These are phyloP conservation scores for Drosophila ficusphila DNA, from an alignment of 1,140 invertebrate species.

Conservation along the genomic window DNA sequence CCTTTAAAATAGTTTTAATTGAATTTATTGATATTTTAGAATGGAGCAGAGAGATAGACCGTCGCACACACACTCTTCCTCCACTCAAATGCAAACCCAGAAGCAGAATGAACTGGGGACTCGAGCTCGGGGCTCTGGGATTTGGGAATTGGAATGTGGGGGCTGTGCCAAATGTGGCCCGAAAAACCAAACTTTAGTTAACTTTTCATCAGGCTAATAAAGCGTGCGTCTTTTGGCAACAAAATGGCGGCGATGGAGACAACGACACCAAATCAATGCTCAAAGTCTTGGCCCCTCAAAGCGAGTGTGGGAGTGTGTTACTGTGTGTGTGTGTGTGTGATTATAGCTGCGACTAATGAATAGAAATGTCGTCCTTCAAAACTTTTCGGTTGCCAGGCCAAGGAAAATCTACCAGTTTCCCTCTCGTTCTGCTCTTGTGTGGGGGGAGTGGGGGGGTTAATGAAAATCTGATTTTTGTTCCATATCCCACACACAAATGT, in stretches of 20 bases:
- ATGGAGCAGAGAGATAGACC: constrained; percentile 1
- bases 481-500: constrained; percentile 30
- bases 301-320: no score
- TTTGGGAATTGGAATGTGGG: constrained; percentile 4
- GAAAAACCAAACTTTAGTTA: constrained; percentile 63
- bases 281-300: constrained; percentile 6
- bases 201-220: constrained; percentile 75
- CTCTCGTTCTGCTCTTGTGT: constrained; percentile 13
- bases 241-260: constrained; percentile 35
- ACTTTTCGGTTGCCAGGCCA: constrained; percentile 57
- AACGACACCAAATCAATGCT: constrained; percentile 65
- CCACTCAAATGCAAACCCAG: constrained; percentile 27
- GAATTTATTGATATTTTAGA: constrained; percentile 62
- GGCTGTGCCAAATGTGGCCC: constrained; percentile 12
- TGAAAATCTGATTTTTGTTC: constrained; percentile 66
- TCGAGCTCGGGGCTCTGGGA: not conserved
- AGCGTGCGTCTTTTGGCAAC: constrained; percentile 60
- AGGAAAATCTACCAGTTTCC: constrained; percentile 14
- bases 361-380: constrained; percentile 78
- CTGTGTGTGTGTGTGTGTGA: not conserved
- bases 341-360: constrained; percentile 62
- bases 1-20: constrained; percentile 64
- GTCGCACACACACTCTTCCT: not conserved
- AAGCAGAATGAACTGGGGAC: constrained; percentile 18
- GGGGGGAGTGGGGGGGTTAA: no score